Conservation (phyloP, 1,140 invertebrate species). For the Aporrectodea caliginosa region DNA sequence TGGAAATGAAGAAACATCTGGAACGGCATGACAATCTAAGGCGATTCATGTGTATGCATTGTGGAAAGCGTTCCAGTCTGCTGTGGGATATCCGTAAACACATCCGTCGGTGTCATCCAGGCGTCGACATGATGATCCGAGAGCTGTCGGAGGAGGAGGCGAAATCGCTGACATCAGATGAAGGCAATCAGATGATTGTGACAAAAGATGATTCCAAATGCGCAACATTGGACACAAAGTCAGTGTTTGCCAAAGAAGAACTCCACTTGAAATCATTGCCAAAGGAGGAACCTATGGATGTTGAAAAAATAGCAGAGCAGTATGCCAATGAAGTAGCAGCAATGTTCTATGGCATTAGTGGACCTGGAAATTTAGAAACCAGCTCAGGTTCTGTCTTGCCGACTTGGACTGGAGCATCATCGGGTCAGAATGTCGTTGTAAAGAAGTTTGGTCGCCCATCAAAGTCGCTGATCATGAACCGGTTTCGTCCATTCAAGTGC, state of each 20-base stretch:
- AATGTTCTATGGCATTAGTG: not conserved
- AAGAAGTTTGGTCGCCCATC: not conserved
- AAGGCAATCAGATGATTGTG: not conserved
- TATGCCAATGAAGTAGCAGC: not conserved
- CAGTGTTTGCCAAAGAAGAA: not conserved
- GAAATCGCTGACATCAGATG: not conserved
- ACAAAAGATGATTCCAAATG: not conserved
- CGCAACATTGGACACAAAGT: not conserved
- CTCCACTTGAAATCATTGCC: not conserved
- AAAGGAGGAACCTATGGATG: not conserved
- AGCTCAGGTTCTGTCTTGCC: not conserved
- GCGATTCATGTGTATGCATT: constrained; percentile 76
- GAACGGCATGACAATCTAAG: constrained; percentile 52
- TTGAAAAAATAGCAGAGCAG: not conserved
- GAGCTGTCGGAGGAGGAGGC: constrained; percentile 22
- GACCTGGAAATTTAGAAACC: not conserved
- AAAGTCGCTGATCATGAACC: not conserved
- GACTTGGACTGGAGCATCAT: not conserved
- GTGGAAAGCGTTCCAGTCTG: constrained; percentile 67
- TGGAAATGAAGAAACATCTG: constrained; percentile 49
- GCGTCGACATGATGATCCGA: constrained; percentile 47
- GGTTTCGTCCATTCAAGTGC: constrained; percentile 79
- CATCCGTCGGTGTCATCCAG: constrained; percentile 72
- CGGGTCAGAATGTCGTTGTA: not conserved
- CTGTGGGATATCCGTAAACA: constrained; percentile 94